Conservation (phyloP, 1,140 invertebrate species). For the Marisa cornuarietis region DNA sequence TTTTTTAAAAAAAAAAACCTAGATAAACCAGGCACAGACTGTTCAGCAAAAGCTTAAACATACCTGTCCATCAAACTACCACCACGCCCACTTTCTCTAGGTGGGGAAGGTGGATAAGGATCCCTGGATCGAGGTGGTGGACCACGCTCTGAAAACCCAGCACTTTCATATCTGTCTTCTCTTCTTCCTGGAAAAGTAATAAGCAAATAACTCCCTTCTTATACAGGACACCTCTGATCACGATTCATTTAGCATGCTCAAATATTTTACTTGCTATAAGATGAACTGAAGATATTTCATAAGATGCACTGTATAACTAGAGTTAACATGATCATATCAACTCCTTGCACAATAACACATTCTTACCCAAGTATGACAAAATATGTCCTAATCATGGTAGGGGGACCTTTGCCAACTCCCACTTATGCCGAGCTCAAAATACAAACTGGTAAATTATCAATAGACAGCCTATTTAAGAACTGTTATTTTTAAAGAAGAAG, state of each 20-base stretch:
- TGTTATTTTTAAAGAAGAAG: no score
- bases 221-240: not conserved
- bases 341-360: not conserved
- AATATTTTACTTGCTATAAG: no score
- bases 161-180: conserved; percentile 16
- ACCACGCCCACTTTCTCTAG: conserved; percentile 18
- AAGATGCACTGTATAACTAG: not conserved
- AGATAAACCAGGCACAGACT: no score
- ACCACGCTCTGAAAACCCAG: conserved; percentile 13
- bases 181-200: conserved; percentile 6
- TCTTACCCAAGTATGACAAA: not conserved
- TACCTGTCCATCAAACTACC: conserved; percentile 16
- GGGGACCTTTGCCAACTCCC: no score
- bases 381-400: no score
- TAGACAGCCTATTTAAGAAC: no score
- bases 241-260: no score
- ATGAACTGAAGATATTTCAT: not conserved
- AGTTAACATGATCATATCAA: not conserved
- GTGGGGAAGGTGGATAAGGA: conserved; percentile 9
- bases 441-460: no score
- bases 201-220: not conserved
- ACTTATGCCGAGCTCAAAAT: no score
- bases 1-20: no score
- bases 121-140: conserved; percentile 18
- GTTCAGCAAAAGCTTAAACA: not conserved